Conservation (phyloP, 2,797 vertebrate species). For the Aeoliscus strigatus region DNA sequence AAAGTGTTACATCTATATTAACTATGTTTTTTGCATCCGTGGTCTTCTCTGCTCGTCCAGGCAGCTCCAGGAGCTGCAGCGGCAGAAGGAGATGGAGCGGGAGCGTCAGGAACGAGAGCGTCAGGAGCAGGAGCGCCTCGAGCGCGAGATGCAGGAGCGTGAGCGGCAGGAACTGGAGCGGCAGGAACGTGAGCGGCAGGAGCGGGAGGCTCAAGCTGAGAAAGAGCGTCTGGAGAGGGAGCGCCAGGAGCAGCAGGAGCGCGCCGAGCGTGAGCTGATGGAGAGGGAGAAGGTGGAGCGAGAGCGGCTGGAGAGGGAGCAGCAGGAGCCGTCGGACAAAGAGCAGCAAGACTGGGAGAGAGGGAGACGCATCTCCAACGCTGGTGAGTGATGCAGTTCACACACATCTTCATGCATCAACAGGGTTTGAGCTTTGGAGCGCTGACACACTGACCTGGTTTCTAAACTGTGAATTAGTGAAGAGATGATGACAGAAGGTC, state of each 20-base stretch:
- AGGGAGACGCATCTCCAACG: constrained; percentile 84
- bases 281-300: constrained; percentile 72
- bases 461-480: too few relatives aligned
- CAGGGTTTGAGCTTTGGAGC: too few relatives aligned
- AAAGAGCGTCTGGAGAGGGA: constrained; percentile 76
- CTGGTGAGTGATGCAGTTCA: constrained; percentile 85
- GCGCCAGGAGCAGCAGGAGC: constrained; percentile 66
- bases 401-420: too few relatives aligned
- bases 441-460: too few relatives aligned
- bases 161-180: too few relatives aligned
- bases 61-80: constrained; percentile 80
- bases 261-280: constrained; percentile 53
- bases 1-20: too few relatives aligned
- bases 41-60: constrained; percentile 19
- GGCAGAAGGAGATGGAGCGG: constrained; percentile 76
- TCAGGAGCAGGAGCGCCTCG: constrained; percentile 74
- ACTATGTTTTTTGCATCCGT: too few relatives aligned
- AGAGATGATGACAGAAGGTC: too few relatives aligned
- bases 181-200: too few relatives aligned
- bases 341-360: constrained; percentile 92
- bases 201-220: constrained; percentile 74
- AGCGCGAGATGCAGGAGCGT: constrained; percentile 72
- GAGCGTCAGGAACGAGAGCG: constrained; percentile 75
- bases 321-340: constrained; percentile 75
- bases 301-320: constrained; percentile 69